Percentiles rank a stretch among this genome's conserved stretches.
These are phyloP conservation scores for Phymatocera aterrima DNA, from an alignment of 2,888 invertebrate genomes.

Conservation along the genomic window DNA sequence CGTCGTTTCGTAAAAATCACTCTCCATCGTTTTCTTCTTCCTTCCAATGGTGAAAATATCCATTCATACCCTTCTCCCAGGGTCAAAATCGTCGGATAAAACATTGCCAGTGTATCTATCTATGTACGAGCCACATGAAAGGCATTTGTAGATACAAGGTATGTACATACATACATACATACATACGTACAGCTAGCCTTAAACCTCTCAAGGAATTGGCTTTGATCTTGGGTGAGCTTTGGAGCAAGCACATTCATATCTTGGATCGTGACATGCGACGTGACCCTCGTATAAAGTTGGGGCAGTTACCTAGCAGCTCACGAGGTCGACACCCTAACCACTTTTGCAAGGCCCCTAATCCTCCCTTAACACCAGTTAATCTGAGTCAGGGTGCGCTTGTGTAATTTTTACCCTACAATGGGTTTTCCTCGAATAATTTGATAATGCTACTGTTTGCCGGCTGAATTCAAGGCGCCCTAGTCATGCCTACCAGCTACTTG, in stretches of 20 bases:
- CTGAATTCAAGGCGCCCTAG: constrained; percentile 13
- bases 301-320: constrained; percentile 3
- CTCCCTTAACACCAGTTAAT: constrained; percentile 37
- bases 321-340: constrained; percentile 28
- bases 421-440: constrained; percentile 29
- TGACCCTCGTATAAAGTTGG: constrained; percentile 31
- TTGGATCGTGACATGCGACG: not conserved
- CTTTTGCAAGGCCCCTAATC: constrained; percentile 35
- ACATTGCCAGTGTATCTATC: too few relatives aligned
- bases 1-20: too few relatives aligned
- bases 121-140: too few relatives aligned
- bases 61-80: too few relatives aligned
- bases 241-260: constrained; percentile 17
- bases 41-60: too few relatives aligned
- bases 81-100: too few relatives aligned
- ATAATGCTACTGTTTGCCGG: constrained; percentile 11
- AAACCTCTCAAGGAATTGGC: not conserved
- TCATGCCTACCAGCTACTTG: too few relatives aligned
- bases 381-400: constrained; percentile 9
- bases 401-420: constrained; percentile 31
- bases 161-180: too few relatives aligned
- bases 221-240: constrained; percentile 33
- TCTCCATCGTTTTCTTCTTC: too few relatives aligned
- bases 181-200: not conserved
- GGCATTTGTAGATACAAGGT: too few relatives aligned